Evolutionary conservation across 2,113 vertebrate species (phyloP).

Genomic region (Crocuta crocuta): DNA sequence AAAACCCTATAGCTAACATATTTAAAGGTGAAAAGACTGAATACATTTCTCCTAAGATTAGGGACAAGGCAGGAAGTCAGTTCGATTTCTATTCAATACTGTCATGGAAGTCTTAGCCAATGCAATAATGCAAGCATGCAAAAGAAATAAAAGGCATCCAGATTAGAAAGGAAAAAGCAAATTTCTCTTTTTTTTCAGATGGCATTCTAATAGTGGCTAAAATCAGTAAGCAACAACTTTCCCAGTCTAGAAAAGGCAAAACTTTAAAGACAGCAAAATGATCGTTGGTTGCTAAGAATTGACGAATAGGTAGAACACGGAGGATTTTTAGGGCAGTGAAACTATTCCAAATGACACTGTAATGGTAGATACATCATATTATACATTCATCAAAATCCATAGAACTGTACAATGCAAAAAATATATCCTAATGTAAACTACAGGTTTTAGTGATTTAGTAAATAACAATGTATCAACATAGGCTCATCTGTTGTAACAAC

Average conservation of each 20-base stretch:
- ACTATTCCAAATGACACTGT: background rate
- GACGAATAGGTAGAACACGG: background rate
- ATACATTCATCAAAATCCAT: background rate
- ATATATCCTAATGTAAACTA: background rate
- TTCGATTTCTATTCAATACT: background rate
- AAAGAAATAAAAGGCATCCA: background rate
- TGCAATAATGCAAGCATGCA: background rate
- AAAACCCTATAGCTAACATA: background rate
- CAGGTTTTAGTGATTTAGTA: background rate
- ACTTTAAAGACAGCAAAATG: background rate
- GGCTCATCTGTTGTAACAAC: background rate
- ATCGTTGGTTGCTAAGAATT: background rate
- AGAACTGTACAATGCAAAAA: background rate
- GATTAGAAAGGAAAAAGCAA: slow-evolving; percentile 18
- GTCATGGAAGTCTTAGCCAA: background rate
- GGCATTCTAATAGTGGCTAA: background rate
- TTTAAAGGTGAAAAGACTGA: background rate
- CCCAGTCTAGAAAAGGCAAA: background rate
- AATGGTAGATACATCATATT: background rate
- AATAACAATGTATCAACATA: slow-evolving; percentile 15
- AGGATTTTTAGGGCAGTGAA: background rate
- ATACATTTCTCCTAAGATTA: background rate
- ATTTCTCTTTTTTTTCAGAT: slow-evolving; percentile 23
- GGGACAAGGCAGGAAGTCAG: background rate
- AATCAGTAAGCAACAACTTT: background rate